Evolutionary conservation across 2,797 vertebrate genomes (phyloP), one percentile per base, ranked within the genome.

Genomic region (Silurus lanzhouensis): DNA sequence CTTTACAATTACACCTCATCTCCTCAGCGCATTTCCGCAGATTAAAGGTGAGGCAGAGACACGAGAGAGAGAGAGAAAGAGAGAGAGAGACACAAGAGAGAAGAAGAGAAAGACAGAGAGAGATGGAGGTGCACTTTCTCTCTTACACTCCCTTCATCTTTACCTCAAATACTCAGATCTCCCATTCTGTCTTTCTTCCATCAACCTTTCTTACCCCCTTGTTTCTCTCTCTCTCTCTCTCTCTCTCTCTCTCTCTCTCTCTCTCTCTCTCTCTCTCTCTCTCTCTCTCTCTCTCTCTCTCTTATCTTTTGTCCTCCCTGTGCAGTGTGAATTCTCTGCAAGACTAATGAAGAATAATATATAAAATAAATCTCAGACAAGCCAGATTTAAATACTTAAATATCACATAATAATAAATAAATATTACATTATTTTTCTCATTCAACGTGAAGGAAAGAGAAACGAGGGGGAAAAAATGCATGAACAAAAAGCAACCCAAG

Each of bases 1-100:
- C 89, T 92, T 92, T 91, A 93, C 93, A 96, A 96, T 95, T 95
- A 94, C 91, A 90, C 92, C 94, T 94, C 92, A 94, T 94, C 92
- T 90, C 91, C 91, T 93, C 90, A 91, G 91, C 93, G 61, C 91
- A 95, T 95, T 94, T 95, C 92, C 94, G 92, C 92, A 93, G 93
- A 94, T 92, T 92, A 94, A 94, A 95, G 94, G 94, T 95, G 93
- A 94, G 92, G 88, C 90, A 83, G 88, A 90, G 75, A 88, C 92
- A 91, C 91, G 93, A 89, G 77, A 92, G 87, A 74, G 83, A 90
- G 86, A 90, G 86, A 88, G 75, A 52, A 6, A 52, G 48, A 52
- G 93, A 94, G 92, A 88, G 89, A 83, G 88, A 90, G 74, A 88
- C 91, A 91, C 91, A 93, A 89, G 77, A 92, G 87, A 74, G 84